phyloP scores from a whole-genome alignment of 2,113 vertebrate species.

The Eupsittula cactorum region DNA sequence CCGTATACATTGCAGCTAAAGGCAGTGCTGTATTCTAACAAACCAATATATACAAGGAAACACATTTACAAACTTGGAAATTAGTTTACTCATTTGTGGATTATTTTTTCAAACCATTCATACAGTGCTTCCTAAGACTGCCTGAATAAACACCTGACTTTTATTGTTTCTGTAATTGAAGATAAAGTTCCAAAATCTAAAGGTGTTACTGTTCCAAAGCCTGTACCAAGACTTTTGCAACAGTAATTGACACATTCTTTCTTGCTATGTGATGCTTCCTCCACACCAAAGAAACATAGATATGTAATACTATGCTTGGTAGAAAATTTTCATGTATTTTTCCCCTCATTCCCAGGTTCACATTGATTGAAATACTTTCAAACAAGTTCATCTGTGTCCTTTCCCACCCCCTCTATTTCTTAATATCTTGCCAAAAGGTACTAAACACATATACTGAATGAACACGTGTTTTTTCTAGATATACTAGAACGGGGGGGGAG shows the following conservation, averaged over 20 bases:
- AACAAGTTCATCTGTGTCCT: background rate
- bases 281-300: background rate
- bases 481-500: fast-evolving
- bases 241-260: background rate
- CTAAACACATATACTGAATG: background rate
- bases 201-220: background rate
- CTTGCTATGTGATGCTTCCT: background rate
- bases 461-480: background rate
- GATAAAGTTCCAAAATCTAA: background rate
- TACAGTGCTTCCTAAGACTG: background rate
- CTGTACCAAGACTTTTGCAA: background rate
- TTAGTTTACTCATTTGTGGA: background rate
- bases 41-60: background rate
- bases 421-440: background rate
- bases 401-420: fast-evolving
- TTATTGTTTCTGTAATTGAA: background rate
- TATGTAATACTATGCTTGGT: background rate
- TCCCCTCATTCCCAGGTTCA: background rate
- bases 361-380: background rate
- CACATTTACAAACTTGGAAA: background rate
- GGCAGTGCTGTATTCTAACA: background rate
- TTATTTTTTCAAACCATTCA: background rate
- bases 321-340: background rate
- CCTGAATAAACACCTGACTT: background rate
- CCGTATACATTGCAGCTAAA: background rate